phyloP scores from a whole-genome alignment of 2,113 vertebrate species.

The Lepus timidus region DNA sequence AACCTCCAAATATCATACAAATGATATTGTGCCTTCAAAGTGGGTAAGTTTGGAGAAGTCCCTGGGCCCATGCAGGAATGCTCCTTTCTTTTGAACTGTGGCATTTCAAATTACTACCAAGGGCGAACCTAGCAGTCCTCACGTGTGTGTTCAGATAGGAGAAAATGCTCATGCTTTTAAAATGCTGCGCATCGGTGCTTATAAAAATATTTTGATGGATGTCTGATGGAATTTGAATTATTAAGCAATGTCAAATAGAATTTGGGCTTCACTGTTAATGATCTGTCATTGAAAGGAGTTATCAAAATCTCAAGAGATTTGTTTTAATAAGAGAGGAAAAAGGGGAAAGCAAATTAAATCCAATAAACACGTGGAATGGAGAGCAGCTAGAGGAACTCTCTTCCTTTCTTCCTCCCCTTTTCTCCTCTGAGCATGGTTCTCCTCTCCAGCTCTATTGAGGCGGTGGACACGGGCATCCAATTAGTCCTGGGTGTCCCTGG shows the following conservation, averaged over 20 bases:
- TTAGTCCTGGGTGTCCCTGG: not conserved
- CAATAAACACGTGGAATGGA: not conserved
- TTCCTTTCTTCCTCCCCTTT: not conserved
- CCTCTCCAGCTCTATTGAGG: not conserved
- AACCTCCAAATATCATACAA: not conserved
- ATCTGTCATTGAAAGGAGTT: slow-evolving; percentile 36
- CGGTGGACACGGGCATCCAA: too few species aligned
- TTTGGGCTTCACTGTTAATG: slow-evolving; percentile 30
- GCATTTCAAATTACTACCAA: not conserved
- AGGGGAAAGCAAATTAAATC: slow-evolving; percentile 24
- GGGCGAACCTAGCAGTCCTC: not conserved
- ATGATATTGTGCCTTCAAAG: slow-evolving; percentile 1
- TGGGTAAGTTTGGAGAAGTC: not conserved
- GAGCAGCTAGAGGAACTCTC: not conserved
- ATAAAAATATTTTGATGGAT: slow-evolving; percentile 13
- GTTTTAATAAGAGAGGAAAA: slow-evolving; percentile 50
- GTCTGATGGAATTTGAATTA: slow-evolving; percentile 32
- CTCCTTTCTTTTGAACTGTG: not conserved
- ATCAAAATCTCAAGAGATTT: slow-evolving; percentile 26
- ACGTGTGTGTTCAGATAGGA: not conserved
- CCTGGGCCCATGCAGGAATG: not conserved
- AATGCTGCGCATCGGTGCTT: not conserved
- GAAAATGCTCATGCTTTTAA: not conserved
- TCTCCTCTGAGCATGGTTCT: not conserved
- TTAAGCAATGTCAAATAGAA: not conserved